Evolutionary conservation across 2,888 invertebrate genomes (phyloP).

Genomic region (Drosophila vallismaia): DNA sequence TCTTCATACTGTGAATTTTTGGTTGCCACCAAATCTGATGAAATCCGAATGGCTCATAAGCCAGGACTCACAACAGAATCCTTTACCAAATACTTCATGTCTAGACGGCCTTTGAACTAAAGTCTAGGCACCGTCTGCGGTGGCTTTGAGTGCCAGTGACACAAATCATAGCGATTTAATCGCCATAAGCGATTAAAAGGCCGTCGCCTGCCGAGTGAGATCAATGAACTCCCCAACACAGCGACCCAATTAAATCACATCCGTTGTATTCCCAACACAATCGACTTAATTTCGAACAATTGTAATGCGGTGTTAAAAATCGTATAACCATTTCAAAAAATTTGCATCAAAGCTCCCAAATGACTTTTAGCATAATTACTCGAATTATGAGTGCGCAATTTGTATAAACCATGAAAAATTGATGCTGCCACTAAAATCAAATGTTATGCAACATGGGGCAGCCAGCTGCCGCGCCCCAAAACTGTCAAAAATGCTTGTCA

Average conservation of each 20-base stretch:
- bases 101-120: constrained; percentile 44
- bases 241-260: constrained; percentile 32
- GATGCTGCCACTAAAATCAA: constrained; percentile 46
- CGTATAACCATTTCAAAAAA: constrained; percentile 23
- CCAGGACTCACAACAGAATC: constrained; percentile 14
- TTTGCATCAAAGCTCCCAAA: constrained; percentile 25
- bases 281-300: constrained; percentile 19
- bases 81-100: constrained; percentile 33
- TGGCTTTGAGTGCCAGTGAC: constrained; percentile 25
- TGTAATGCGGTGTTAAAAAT: constrained; percentile 26
- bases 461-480: constrained; percentile 22
- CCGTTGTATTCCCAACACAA: constrained; percentile 8
- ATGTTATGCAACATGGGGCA: constrained; percentile 25
- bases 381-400: constrained; percentile 41
- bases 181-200: constrained; percentile 10
- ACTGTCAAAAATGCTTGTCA: constrained; percentile 55
- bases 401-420: constrained; percentile 51
- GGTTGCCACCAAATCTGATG: neutral
- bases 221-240: constrained; percentile 14
- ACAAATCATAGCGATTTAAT: constrained; percentile 4
- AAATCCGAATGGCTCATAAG: constrained; percentile 15
- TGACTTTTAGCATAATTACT: constrained; percentile 49
- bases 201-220: constrained; percentile 23
- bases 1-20: neutral
- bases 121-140: constrained; percentile 37